Evolutionary conservation across 2,113 vertebrate species (phyloP), one percentile per base, ranked within the genome.

Genomic region (Petrocephalus microphthalmus): DNA sequence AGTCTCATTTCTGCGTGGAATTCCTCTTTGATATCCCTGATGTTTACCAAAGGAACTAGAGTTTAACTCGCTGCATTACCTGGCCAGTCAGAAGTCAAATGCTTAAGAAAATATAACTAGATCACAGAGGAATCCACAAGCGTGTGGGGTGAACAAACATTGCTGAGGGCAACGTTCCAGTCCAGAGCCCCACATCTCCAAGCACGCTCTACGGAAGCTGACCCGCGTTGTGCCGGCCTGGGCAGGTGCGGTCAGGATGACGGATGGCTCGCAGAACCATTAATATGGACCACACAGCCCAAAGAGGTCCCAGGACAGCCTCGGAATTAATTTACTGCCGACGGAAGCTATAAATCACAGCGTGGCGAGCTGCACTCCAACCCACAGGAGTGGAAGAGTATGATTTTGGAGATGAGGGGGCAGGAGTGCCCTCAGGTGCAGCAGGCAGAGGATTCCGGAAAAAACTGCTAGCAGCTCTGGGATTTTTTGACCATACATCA

Each of bases 301-400:
- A 78, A 91, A 93, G 45, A 42, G 90, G 90, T 90, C 90, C 90
- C 85, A 88, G 90, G 91, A 93, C 89, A 91, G 92, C 93, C 91
- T 92, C 91, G 91, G 93, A 94, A 94, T 94, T 93, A 93, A 94
- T 94, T 94, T 95, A 90, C 90, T 86, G 89, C 90, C 90, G 94
- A 94, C 94, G 92, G 92, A 94, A 92, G 51, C 92, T 91, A 92
- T 94, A 93, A 93, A 94, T 95, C 94, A 94, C 86, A 87, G 88
- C 88, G 91, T 81, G 93, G 93, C 92, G 92, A 88, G 91, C 89
- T 89, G 89, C 93, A 92, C 93, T 94, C 22, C 87, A 93, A 93
- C 92, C 90, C 67, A 88, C 92, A 91, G 92, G 90, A 91, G 90
- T 89, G 49, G 90, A 90, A 92, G 92, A 87, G 91, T 92, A 90